Base-by-base conservation (phyloP, 1,140 invertebrate species). In the Drosophila equinoxialis region DNA sequence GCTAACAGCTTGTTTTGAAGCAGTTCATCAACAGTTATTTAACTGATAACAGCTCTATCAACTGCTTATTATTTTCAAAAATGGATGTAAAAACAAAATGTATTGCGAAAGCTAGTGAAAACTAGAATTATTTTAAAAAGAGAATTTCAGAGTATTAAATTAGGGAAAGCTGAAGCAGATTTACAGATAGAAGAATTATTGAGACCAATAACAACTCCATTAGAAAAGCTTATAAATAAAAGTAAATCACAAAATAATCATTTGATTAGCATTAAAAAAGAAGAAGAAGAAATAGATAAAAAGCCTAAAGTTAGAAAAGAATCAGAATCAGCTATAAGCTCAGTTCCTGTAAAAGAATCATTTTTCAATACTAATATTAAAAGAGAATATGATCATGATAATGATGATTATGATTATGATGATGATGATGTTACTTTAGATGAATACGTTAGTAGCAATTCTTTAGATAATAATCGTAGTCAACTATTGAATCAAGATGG, bases 231-330 rank as follows among this genome's bases (percentile, higher is more conserved):
- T 45, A 17, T 45, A 17, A 45, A 11, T 45, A 45, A 45, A 45
- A 45, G 14, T 17, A 14, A 45, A 45, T 14, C 42, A 45, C 42
- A 7, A 17, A 17, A 45, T 17, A 45, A 45, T n/a, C 42, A 45
- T 14, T 45, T 45, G 42, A 14, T 45, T 4, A 45, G 14, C 5
- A 45, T 14, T 5, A 45, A 45, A 45, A 45, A 45, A 45, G 5
- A 45, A 45, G 5, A 45, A 45, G 42, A 45, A 14, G 13, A 45
- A n/a, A 45, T 45, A 45, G 41, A 45, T 45, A 45, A 45, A 45
- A 45, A 45, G 6, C 5, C n/a, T 11, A 45, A 45, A 45, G 5
- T 45, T 10, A 45, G 5, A 45, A 45, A n/a, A 45, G 41, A 45
- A 45, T 14, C 41, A 30, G 30, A 30, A 30, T 30, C 30, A 42